phyloP scores from a whole-genome alignment of 2,113 vertebrate species.

The Noctilio leporinus region DNA sequence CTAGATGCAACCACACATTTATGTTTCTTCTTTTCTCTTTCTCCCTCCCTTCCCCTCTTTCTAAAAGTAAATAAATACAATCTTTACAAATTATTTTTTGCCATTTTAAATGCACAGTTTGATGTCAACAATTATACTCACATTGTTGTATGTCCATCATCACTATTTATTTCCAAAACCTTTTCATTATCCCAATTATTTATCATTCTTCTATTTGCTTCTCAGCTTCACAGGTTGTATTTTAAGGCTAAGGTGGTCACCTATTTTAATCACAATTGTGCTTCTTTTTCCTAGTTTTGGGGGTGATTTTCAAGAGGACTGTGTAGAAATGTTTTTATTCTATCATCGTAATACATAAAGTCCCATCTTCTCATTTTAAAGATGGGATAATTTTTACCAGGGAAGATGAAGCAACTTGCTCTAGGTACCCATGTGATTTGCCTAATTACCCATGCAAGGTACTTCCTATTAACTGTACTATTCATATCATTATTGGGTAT shows the following conservation, averaged over 20 bases:
- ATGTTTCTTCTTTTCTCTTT: no score
- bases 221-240: not conserved
- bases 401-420: not conserved
- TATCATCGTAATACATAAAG: not conserved
- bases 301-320: not conserved
- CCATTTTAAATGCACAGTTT: not conserved
- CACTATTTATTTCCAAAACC: not conserved
- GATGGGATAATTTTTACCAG: not conserved
- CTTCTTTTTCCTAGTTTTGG: not conserved
- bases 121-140: not conserved
- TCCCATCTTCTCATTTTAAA: not conserved
- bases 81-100: no score
- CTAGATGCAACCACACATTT: no score
- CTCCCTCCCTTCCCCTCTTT: no score
- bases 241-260: not conserved
- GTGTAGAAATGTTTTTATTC: not conserved
- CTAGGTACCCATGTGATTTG: not conserved
- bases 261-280: not conserved
- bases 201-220: not conserved
- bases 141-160: not conserved
- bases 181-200: not conserved
- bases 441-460: not conserved
- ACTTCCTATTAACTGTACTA: not conserved
- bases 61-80: no score
- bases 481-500: not conserved